phyloP scores from a whole-genome alignment of 2,113 vertebrate genomes.

The Erinaceus europaeus region DNA sequence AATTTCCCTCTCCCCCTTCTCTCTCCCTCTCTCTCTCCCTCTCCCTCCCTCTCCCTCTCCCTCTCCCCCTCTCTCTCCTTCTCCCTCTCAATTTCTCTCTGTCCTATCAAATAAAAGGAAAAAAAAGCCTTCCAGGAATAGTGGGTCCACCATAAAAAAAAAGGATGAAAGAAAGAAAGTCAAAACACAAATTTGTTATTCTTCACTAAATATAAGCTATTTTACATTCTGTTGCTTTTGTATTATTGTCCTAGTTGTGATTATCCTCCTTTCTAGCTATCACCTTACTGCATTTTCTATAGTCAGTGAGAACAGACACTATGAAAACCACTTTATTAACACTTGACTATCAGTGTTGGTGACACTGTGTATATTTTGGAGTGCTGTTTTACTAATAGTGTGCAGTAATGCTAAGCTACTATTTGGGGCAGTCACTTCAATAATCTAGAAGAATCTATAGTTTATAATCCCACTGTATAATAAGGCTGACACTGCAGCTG shows the following conservation, averaged over 20 bases:
- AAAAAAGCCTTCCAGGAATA: no score
- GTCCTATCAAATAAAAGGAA: no score
- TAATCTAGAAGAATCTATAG: background rate
- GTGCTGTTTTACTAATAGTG: background rate
- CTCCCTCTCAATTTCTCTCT: no score
- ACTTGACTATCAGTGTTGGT: background rate
- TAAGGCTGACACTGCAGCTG: background rate
- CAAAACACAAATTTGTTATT: no score
- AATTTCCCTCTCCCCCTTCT: no score
- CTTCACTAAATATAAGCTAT: background rate
- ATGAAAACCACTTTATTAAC: background rate
- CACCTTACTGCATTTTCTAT: background rate
- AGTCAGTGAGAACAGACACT: background rate
- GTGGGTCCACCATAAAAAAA: no score
- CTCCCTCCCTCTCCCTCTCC: no score
- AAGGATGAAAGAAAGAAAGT: no score
- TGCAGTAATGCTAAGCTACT: background rate
- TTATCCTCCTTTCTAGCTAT: background rate
- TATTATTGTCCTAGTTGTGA: background rate
- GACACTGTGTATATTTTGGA: background rate
- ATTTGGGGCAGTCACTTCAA: background rate
- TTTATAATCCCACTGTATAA: background rate
- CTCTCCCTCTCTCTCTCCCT: no score
- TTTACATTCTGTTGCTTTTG: background rate
- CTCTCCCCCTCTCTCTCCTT: no score